Base-by-base conservation (phyloP, 2,797 vertebrate genomes). In the Enteromius thamalakanensis region DNA sequence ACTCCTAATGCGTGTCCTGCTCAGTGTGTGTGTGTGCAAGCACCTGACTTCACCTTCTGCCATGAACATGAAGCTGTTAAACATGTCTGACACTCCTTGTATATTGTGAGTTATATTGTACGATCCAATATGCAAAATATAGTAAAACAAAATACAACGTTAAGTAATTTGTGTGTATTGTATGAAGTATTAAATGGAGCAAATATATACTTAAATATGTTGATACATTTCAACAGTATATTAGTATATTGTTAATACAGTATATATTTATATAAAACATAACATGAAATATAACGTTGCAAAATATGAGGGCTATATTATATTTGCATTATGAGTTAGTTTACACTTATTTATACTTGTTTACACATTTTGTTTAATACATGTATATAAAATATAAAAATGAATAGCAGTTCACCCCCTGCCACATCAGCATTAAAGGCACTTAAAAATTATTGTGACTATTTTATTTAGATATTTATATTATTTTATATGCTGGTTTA, bases 21-120 rank as follows among this genome's bases (percentile, higher is more conserved):
- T 75, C 21, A 37, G n/a, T 45, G 37, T 76, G 67, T 69, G 62
- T 72, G 69, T 58, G 21, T 23, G 53, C 7, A 21, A 47, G 4
- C 58, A 12, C 40, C 40, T 77, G 42, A 62, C 55, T 65, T 78
- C 19, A 65, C 76, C 76, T 47, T 65, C 42, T 49, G 42, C 29
- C 60, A 65, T 23, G 12, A 76, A 47, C 45, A 47, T 65, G 62
- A 65, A 34, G 62, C 29, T 64, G 15, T 32, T 64, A 64, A 64
- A 64, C 32, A 29, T 32, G 60, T 15, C 60, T 8, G 26, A 64
- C 7, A 6, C 60, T 64, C 60, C 26, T 32, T 32, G 12, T 32
- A 64, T 23, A 23, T 58, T 23, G 2, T 55, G 19, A 55, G 19
- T 6, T 19, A 17, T 17, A 49, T 45, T 45, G 42, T 12, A 45